These are phyloP conservation scores for Nymphalis io DNA, from an alignment of 1,140 invertebrate species.

Conservation along the genomic window DNA sequence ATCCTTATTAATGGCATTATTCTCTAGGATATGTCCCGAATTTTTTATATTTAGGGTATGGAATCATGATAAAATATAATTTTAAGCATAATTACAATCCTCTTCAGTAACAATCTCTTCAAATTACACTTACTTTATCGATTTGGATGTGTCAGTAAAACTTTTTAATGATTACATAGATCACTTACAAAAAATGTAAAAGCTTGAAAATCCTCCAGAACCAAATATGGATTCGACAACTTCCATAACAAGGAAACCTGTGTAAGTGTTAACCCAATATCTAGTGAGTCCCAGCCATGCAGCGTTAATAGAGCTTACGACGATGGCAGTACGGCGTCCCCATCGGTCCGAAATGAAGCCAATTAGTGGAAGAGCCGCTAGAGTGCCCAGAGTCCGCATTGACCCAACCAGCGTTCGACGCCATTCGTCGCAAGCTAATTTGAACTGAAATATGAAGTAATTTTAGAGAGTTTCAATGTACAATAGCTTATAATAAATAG, in stretches of 20 bases:
- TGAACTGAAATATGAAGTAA: not conserved
- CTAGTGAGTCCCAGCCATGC: slow-evolving; percentile 81
- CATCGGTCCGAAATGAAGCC: slow-evolving; percentile 84
- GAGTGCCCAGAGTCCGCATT: slow-evolving; percentile 47
- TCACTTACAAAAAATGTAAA: slow-evolving; percentile 70
- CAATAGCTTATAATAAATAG: no score
- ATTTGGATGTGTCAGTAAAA: not conserved
- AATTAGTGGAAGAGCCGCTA: slow-evolving; percentile 82
- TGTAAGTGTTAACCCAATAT: slow-evolving; percentile 65
- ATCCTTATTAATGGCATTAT: no score
- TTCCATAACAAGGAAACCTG: slow-evolving; percentile 83
- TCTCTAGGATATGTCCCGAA: no score
- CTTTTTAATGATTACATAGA: not conserved
- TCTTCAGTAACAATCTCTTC: no score
- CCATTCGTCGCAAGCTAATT: slow-evolving; percentile 49
- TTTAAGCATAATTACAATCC: no score
- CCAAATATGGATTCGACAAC: slow-evolving; percentile 83
- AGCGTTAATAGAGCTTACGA: slow-evolving; percentile 81
- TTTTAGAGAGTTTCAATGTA: no score
- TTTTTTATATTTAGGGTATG: no score
- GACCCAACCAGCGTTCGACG: slow-evolving; percentile 43
- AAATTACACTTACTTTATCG: no score
- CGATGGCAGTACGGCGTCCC: slow-evolving; percentile 84
- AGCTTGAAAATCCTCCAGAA: slow-evolving; percentile 64
- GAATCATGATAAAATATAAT: no score